Percentiles rank a stretch among this genome's conserved stretches.
Evolutionary conservation across 2,888 invertebrate genomes (phyloP).

Genomic region (Sinotaia quadrata): DNA sequence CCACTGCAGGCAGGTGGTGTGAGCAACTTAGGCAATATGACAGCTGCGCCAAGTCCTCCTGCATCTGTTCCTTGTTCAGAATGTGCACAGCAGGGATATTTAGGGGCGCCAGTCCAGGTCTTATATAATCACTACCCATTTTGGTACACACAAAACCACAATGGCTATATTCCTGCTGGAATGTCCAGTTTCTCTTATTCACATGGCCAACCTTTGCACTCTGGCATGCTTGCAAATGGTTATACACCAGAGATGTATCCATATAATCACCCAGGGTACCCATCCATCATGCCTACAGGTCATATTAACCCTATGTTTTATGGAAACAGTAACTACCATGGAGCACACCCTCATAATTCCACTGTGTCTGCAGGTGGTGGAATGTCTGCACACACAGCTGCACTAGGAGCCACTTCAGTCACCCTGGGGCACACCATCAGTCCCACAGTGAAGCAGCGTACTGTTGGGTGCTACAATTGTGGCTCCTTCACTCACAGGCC

Average conservation of each 20-base stretch:
- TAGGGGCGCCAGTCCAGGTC: slow-evolving; percentile 17
- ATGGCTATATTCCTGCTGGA: slow-evolving; percentile 20
- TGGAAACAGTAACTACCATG: slow-evolving; percentile 34
- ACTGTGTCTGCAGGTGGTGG: slow-evolving; percentile 12
- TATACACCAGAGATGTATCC: slow-evolving; percentile 41
- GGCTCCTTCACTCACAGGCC: slow-evolving; percentile 88
- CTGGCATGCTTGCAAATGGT: slow-evolving; percentile 44
- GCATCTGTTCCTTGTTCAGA: slow-evolving; percentile 20
- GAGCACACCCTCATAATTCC: slow-evolving; percentile 30
- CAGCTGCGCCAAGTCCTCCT: slow-evolving; percentile 28
- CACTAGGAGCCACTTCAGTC: not conserved
- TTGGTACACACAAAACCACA: slow-evolving; percentile 18
- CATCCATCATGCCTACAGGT: slow-evolving; percentile 18
- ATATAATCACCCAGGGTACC: slow-evolving; percentile 40
- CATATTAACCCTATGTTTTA: slow-evolving; percentile 33
- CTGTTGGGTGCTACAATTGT: slow-evolving; percentile 87
- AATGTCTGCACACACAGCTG: not conserved
- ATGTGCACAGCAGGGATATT: slow-evolving; percentile 25
- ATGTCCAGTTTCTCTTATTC: slow-evolving; percentile 26
- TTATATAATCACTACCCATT: slow-evolving; percentile 10
- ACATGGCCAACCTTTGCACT: slow-evolving; percentile 32
- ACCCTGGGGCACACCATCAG: not conserved
- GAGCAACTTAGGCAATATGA: slow-evolving; percentile 15
- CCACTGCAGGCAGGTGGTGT: slow-evolving; percentile 22
- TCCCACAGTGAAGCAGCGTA: slow-evolving; percentile 20